phyloP scores from a whole-genome alignment of 2,888 invertebrate genomes.

The Agrotis clavis region DNA sequence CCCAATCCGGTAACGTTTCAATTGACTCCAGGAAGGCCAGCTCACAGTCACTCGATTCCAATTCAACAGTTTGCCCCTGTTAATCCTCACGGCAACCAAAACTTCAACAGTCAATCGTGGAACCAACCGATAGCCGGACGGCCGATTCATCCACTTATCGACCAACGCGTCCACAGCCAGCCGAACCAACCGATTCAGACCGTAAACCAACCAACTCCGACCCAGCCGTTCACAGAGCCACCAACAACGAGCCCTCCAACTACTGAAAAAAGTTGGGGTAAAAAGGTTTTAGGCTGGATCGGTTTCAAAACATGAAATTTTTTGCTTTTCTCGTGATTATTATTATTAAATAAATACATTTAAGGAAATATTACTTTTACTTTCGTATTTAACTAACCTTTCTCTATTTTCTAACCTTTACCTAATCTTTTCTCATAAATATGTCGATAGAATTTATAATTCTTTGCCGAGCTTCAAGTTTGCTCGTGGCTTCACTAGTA shows the following conservation, averaged over 20 bases:
- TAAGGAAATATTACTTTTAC: neutral
- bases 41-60: neutral
- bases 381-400: neutral
- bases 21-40: neutral
- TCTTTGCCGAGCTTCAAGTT: neutral
- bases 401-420: neutral
- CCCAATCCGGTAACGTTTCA: neutral
- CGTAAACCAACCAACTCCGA: conserved; percentile 10
- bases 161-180: neutral
- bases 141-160: conserved; percentile 1
- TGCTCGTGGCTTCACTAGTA: neutral
- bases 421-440: neutral
- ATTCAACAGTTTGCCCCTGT: neutral
- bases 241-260: neutral
- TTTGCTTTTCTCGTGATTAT: too few relatives aligned
- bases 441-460: neutral
- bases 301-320: too few relatives aligned
- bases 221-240: neutral
- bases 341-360: neutral
- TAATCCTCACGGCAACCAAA: neutral
- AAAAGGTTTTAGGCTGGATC: too few relatives aligned
- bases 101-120: neutral
- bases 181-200: conserved; percentile 7
- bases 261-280: neutral
- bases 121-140: conserved; percentile 4